phyloP scores from a whole-genome alignment of 2,113 vertebrate genomes.

The Rhizomys pruinosus region DNA sequence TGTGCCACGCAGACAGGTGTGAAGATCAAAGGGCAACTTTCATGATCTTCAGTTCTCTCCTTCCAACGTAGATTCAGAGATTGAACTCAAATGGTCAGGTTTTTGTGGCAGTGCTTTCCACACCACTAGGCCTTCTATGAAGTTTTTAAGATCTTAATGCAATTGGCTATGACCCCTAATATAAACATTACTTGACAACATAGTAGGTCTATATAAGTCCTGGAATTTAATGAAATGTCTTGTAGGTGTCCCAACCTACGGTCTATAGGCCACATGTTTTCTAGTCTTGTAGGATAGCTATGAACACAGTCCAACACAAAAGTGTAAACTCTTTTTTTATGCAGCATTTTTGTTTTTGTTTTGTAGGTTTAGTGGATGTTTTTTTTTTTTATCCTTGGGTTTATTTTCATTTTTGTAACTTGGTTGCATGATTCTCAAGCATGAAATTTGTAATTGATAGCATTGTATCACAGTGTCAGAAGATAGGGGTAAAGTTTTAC shows the following conservation, averaged over 20 bases:
- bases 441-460: not conserved
- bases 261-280: not conserved
- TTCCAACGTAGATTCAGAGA: not conserved
- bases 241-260: not conserved
- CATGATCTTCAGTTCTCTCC: not conserved
- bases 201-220: not conserved
- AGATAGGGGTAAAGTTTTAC: not conserved
- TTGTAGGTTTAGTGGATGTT: not conserved
- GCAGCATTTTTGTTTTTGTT: too few relatives aligned
- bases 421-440: not conserved
- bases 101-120: not conserved
- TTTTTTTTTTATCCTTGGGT: not conserved
- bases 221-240: constrained; percentile 5
- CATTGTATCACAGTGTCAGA: not conserved
- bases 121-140: not conserved
- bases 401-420: not conserved
- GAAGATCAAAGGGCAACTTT: not conserved
- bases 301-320: not conserved
- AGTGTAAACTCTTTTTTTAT: too few relatives aligned
- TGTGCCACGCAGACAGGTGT: not conserved
- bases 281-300: not conserved
- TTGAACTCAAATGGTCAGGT: not conserved
- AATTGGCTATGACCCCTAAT: not conserved
- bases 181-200: too few relatives aligned
- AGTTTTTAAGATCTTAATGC: not conserved